Evolutionary conservation across 2,888 invertebrate genomes (phyloP), one percentile per base, ranked within the genome.

Genomic region (Apodemia hepburni): DNA sequence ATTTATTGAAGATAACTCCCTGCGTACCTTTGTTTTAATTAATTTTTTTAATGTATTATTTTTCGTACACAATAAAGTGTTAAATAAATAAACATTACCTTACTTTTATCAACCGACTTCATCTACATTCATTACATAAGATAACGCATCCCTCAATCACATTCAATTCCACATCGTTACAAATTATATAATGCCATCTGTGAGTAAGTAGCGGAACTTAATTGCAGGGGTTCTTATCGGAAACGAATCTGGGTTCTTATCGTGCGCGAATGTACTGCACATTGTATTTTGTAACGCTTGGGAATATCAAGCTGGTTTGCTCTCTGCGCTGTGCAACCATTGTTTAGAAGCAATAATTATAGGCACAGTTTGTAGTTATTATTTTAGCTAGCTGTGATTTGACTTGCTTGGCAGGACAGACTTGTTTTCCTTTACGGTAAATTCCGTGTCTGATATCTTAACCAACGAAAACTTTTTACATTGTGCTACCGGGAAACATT

Each of bases 171-270:
- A 58, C 7, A 45, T 49, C 33, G 29, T 58, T 11, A 15, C 2
- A 18, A 45, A 18, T 76, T 72, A 72, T 65, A 59, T 69, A 77
- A 70, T 72, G 80, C 80, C 84, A 81, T 80, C 84, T 85, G 64
- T 73, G 64, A 69, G 58, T 68, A 67, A 75, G 72, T 79, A 79
- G 81, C 71, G 68, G 73, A 63, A 75, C 29, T 70, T 75, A 76
- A 76, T 74, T 73, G 65, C 66, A 22, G 29, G 27, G 65, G 70
- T 68, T 71, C 66, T 69, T 71, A 74, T 71, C 70, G 61, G 65
- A 65, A 70, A 64, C 66, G 62, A 66, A 69, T 73, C 69, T 61
- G n/a, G 68, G 69, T 71, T 72, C 65, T 68, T 72, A 70, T 70
- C 68, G 65, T 64, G 63, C 68, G 64, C 66, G 61, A 66, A 65